Percentiles rank a stretch among this genome's conserved stretches.
These are phyloP conservation scores for Coturnix japonica DNA, from an alignment of 2,113 vertebrate genomes.

Conservation along the genomic window DNA sequence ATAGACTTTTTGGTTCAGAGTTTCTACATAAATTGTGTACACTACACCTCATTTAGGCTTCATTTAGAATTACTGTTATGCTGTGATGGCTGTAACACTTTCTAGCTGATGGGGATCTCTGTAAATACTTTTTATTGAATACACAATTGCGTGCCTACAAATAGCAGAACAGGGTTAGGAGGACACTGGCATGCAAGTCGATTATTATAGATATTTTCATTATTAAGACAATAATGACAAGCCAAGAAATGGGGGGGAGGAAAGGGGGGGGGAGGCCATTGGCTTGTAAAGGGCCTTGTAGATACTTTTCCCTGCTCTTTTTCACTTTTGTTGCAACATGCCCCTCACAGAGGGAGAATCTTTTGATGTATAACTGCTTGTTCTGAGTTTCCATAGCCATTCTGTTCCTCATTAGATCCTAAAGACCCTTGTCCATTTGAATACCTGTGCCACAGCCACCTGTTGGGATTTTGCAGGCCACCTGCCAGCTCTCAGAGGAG, in stretches of 20 bases:
- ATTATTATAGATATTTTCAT: neutral
- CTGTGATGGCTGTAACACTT: neutral
- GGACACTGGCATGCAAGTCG: neutral
- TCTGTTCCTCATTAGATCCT: neutral
- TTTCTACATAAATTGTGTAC: neutral
- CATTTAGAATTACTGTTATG: neutral
- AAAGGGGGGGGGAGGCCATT: neutral
- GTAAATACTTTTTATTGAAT: neutral
- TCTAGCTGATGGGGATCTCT: neutral
- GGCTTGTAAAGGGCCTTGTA: neutral
- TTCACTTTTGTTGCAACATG: neutral
- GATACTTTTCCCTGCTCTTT: neutral
- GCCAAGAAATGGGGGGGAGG: neutral
- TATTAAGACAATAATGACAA: neutral
- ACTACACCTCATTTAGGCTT: neutral
- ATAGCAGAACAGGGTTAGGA: fast-evolving
- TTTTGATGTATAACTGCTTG: neutral
- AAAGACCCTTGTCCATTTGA: neutral
- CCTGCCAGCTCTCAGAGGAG: fast-evolving
- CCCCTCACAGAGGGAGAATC: neutral
- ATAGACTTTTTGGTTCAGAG: neutral
- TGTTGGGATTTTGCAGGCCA: neutral
- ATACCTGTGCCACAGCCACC: neutral
- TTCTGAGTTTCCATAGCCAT: neutral
- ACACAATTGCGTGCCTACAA: fast-evolving